Evolutionary conservation across 2,797 vertebrate genomes (phyloP), one percentile per base, ranked within the genome.

Genomic region (Gallinago nigripennis): DNA sequence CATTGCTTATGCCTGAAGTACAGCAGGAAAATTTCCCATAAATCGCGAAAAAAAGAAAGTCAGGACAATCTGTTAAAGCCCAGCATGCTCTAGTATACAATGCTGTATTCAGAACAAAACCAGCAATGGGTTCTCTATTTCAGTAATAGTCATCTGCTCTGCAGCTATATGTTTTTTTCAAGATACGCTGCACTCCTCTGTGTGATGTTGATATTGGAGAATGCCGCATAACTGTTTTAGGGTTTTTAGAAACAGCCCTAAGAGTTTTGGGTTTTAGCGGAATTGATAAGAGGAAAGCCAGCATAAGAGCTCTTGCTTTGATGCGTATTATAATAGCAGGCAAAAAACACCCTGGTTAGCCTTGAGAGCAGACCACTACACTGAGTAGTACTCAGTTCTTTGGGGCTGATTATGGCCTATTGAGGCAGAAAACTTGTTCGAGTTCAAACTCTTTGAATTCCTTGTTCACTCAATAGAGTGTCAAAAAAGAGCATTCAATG

Each of bases 401-500:
- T 99, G 98, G 98, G 98, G 98, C 96, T 99, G 99, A 99, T 99
- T 99, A 99, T 98, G 99, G 99, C 97, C 99, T 99, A 99, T 99
- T 99, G 99, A 99, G 98, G 99, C 99, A 99, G 99, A 99, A 99
- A 99, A 99, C 99, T 98, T 99, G 98, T 99, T 99, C 98, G 98
- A 99, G 99, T 99, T 99, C 99, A 98, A 99, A 98, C 99, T 98
- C 99, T 99, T 99, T 99, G 98, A 99, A 99, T 99, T 99, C 98
- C 99, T 99, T 99, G 99, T 99, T 99, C 98, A 97, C 98, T 99
- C 99, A 99, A 99, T 99, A 97, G 99, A 97, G 98, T 98, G 98
- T 99, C 99, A 98, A 99, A 99, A 98, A 99, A 99, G 99, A 99
- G 99, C 99, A 99, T 99, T 99, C 99, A 99, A 98, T 95, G 98